A percentile compares a stretch with the other conserved stretches of the same genome.
Evolutionary conservation across 2,888 invertebrate genomes (phyloP).

Genomic region (Lissocephala sabroskyi): DNA sequence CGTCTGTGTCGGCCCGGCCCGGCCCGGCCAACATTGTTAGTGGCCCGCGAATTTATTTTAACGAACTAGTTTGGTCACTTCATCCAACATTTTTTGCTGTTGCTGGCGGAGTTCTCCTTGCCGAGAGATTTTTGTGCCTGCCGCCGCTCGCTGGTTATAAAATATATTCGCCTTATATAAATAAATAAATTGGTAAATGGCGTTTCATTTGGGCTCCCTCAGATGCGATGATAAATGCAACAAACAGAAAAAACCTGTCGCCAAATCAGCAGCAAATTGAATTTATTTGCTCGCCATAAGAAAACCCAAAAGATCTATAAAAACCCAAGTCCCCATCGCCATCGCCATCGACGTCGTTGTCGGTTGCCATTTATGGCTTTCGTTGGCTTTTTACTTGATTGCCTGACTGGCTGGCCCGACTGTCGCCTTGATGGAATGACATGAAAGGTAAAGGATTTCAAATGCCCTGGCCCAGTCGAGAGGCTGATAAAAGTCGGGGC

Average conservation of each 20-base stretch:
- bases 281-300: constrained; percentile 53
- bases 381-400: constrained; percentile 38
- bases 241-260: constrained; percentile 64
- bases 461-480: too few species aligned
- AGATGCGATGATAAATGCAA: constrained; percentile 63
- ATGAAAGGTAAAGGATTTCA: too few species aligned
- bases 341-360: too few species aligned
- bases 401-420: constrained; percentile 9
- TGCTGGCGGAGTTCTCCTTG: too few species aligned
- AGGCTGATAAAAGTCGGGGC: too few species aligned
- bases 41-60: constrained; percentile 67
- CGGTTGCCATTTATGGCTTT: constrained; percentile 32
- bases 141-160: constrained; percentile 59
- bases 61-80: constrained; percentile 69
- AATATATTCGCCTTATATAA: constrained; percentile 65
- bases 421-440: too few species aligned
- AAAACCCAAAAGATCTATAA: neutral
- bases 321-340: neutral
- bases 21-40: constrained; percentile 50
- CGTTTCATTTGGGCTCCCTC: constrained; percentile 57
- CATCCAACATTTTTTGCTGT: constrained; percentile 56
- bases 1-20: constrained; percentile 13
- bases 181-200: constrained; percentile 67
- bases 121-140: constrained; percentile 26
- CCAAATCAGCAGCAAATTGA: constrained; percentile 51